A percentile compares a stretch with the other conserved stretches of the same genome.
Evolutionary conservation across 2,797 vertebrate genomes (phyloP).

Genomic region (Geotrypetes seraphini): DNA sequence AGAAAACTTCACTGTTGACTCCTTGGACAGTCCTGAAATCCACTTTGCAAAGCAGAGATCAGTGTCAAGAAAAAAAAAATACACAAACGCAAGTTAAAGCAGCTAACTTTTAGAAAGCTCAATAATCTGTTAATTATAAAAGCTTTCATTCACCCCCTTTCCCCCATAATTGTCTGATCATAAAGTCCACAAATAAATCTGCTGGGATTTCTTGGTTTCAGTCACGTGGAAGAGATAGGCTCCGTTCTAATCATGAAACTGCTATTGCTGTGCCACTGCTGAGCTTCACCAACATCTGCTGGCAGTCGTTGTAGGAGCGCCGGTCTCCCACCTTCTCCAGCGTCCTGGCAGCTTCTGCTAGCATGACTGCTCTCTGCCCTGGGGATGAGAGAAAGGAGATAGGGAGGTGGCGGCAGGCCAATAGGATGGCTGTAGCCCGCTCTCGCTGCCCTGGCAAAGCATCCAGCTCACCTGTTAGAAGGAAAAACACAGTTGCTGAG

Average conservation of each 20-base stretch:
- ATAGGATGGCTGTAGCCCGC: constrained; percentile 83
- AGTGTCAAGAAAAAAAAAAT: no score
- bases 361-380: constrained; percentile 78
- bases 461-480: constrained; percentile 44
- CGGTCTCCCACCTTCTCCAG: constrained; percentile 92
- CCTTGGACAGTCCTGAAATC: no score
- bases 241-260: constrained; percentile 59
- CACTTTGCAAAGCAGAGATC: no score
- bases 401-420: constrained; percentile 90
- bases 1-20: no score
- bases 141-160: neutral
- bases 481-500: no score
- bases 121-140: no score
- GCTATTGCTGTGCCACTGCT: constrained; percentile 86
- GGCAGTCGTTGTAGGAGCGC: constrained; percentile 85
- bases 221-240: neutral
- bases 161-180: no score
- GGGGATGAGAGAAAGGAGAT: constrained; percentile 87
- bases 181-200: no score
- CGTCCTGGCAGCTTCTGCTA: constrained; percentile 89
- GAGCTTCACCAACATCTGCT: constrained; percentile 88
- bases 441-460: constrained; percentile 76
- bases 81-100: no score
- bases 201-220: no score
- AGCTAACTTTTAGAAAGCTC: no score